These are phyloP conservation scores for Teinopalpus imperialis DNA, from an alignment of 2,888 invertebrate species.

Conservation along the genomic window DNA sequence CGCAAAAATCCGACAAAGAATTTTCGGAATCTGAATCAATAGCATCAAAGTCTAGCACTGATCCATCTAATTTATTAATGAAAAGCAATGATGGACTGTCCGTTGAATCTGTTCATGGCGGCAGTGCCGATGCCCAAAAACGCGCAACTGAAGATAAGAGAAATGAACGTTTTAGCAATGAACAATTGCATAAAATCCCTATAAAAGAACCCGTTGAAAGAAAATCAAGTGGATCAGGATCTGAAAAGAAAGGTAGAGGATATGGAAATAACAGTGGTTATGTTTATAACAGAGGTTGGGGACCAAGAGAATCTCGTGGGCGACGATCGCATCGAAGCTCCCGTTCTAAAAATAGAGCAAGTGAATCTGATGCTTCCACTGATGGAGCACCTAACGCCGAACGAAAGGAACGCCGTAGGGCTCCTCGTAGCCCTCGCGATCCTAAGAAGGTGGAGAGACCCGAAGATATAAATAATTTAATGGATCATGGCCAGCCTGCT, in stretches of 20 bases:
- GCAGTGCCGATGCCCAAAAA: slow-evolving; percentile 48
- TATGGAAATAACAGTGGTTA: slow-evolving; percentile 58
- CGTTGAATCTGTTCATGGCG: slow-evolving; percentile 49
- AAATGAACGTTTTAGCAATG: slow-evolving; percentile 58
- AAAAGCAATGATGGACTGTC: slow-evolving; percentile 49
- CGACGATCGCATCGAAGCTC: slow-evolving; percentile 75
- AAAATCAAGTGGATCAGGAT: slow-evolving; percentile 70
- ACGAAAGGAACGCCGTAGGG: slow-evolving; percentile 80
- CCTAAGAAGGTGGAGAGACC: slow-evolving; percentile 84
- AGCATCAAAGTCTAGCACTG: slow-evolving; percentile 57
- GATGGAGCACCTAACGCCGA: slow-evolving; percentile 84
- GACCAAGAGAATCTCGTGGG: slow-evolving; percentile 72
- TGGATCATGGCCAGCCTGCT: slow-evolving; percentile 43
- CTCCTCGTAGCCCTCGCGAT: slow-evolving; percentile 76
- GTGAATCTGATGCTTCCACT: slow-evolving; percentile 89
- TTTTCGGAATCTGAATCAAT: slow-evolving; percentile 60
- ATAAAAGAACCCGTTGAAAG: slow-evolving; percentile 73
- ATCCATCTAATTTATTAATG: slow-evolving; percentile 44
- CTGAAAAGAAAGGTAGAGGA: slow-evolving; percentile 78
- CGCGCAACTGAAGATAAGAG: slow-evolving; percentile 59
- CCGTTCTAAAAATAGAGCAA: slow-evolving; percentile 74
- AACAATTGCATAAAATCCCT: slow-evolving; percentile 67
- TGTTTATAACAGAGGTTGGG: slow-evolving; percentile 72
- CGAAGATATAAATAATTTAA: slow-evolving; percentile 63
- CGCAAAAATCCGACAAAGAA: slow-evolving; percentile 65